These are phyloP conservation scores for Lepidothrix coronata DNA, from an alignment of 2,113 vertebrate species.

Conservation along the genomic window DNA sequence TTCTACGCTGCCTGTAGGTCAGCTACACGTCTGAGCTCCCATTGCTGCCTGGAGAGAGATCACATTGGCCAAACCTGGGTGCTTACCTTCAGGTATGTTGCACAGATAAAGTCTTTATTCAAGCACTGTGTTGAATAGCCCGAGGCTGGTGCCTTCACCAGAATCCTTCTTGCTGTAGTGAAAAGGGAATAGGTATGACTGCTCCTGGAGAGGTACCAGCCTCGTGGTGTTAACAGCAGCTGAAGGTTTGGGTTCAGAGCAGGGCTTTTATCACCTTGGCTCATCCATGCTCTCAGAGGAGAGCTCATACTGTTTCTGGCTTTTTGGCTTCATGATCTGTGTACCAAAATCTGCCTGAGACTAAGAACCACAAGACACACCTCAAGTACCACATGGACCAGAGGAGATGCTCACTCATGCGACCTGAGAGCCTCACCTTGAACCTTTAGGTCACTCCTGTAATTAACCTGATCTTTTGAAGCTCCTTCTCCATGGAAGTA, in stretches of 20 bases:
- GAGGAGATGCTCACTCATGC: fast-evolving
- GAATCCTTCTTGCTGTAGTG: not conserved
- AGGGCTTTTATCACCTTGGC: not conserved
- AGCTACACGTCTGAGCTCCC: not conserved
- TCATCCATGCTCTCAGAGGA: not conserved
- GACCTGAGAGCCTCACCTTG: not conserved
- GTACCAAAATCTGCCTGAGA: not conserved
- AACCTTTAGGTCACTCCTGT: not conserved
- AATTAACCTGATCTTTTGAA: not conserved
- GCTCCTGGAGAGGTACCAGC: not conserved
- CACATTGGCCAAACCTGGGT: not conserved
- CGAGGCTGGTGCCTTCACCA: not conserved
- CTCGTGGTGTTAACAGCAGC: not conserved
- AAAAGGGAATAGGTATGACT: not conserved
- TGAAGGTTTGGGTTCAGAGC: not conserved
- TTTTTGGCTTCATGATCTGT: not conserved
- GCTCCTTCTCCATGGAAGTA: not conserved
- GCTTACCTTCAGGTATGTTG: not conserved
- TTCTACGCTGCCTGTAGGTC: not conserved
- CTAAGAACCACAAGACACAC: not conserved
- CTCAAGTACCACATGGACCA: not conserved
- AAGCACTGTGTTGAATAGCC: not conserved
- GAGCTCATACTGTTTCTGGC: fast-evolving
- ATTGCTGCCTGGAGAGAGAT: not conserved
- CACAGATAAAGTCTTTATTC: not conserved